Evolutionary conservation across 1,140 invertebrate genomes (phyloP).

Genomic region (Eupeodes corollae): DNA sequence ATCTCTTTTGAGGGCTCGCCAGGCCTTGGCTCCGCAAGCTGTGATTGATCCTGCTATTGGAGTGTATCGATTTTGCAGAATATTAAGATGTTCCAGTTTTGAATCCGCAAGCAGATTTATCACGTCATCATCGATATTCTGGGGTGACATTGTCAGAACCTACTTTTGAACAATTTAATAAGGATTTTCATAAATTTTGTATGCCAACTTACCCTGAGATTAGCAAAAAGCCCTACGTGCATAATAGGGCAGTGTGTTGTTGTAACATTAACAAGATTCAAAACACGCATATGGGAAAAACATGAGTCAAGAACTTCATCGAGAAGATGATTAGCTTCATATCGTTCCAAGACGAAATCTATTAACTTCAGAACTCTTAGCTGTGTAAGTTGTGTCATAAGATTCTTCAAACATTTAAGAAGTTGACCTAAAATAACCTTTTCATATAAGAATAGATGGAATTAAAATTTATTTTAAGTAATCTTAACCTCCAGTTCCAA

Average conservation of each 20-base stretch:
- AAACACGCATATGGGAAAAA: conserved; percentile 48
- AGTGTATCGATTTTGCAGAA: conserved; percentile 66
- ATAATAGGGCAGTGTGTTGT: conserved; percentile 60
- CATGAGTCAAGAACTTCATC: conserved; percentile 61
- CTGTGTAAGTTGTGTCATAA: conserved; percentile 56
- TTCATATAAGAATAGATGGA: not conserved
- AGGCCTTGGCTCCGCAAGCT: conserved; percentile 36
- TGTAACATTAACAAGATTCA: conserved; percentile 66
- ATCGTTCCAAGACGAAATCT: conserved; percentile 63
- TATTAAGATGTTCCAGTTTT: conserved; percentile 56
- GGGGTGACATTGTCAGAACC: conserved; percentile 63
- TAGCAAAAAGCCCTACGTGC: conserved; percentile 66
- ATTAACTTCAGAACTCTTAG: conserved; percentile 57
- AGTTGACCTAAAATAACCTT: conserved; percentile 43
- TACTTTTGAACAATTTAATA: conserved; percentile 18
- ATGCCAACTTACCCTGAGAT: conserved; percentile 46
- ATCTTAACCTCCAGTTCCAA: conserved; percentile 59
- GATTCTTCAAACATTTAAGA: conserved; percentile 53
- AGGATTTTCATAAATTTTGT: not conserved
- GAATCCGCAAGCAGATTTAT: conserved; percentile 56
- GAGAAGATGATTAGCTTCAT: conserved; percentile 56
- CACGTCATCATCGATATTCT: conserved; percentile 69
- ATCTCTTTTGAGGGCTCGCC: conserved; percentile 43
- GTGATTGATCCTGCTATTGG: conserved; percentile 40
- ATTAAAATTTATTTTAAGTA: not conserved